Percentiles rank a stretch among this genome's conserved stretches.
phyloP scores from a whole-genome alignment of 2,888 invertebrate species.

The Drosophila percnosoma region DNA sequence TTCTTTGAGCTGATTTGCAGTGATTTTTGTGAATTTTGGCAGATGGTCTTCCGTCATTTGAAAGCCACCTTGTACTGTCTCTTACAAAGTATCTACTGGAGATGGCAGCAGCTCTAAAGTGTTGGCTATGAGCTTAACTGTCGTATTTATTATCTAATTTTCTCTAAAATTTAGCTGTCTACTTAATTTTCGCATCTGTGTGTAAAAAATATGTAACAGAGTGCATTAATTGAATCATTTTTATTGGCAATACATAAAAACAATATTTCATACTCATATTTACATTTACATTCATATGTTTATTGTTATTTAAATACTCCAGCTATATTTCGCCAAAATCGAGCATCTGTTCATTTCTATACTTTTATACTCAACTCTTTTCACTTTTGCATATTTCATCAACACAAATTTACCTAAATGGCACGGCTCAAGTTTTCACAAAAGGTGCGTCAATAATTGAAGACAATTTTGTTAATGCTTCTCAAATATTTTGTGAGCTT shows the following conservation, averaged over 20 bases:
- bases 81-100: constrained; percentile 25
- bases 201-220: constrained; percentile 1
- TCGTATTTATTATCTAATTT: constrained; percentile 14
- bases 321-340: background rate
- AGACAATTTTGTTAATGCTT: constrained; percentile 21
- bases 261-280: background rate
- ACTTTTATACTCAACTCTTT: constrained; percentile 33
- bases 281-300: background rate
- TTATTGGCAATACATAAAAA: background rate
- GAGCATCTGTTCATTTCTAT: constrained; percentile 5
- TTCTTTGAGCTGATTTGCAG: constrained; percentile 35
- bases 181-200: background rate
- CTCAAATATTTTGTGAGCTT: constrained; percentile 25
- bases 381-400: constrained; percentile 68
- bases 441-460: constrained; percentile 55
- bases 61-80: constrained; percentile 42
- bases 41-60: constrained; percentile 55
- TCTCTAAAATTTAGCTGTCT: background rate
- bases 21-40: constrained; percentile 37
- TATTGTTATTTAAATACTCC: background rate
- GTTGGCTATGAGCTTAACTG: constrained; percentile 6
- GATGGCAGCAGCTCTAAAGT: constrained; percentile 9
- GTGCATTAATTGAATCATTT: background rate
- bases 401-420: constrained; percentile 26
- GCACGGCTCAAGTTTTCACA: constrained; percentile 28